phyloP scores from a whole-genome alignment of 2,797 vertebrate species.

The Tadarida brasiliensis region DNA sequence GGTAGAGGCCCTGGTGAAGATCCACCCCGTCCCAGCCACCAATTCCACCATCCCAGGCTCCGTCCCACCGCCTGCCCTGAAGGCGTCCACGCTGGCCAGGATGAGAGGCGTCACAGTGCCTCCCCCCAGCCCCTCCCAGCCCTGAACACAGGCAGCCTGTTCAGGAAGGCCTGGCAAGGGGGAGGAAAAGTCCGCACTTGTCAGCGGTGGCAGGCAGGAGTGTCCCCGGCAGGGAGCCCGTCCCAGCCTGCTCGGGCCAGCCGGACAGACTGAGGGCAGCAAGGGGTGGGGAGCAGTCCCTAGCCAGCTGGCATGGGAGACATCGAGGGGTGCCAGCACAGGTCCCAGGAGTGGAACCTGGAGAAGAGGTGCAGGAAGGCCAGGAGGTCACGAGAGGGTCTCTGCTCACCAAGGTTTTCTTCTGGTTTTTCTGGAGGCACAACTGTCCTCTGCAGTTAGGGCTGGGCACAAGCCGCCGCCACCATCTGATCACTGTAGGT shows the following conservation, averaged over 20 bases:
- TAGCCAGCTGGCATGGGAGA: slow-evolving; percentile 58
- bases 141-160: slow-evolving; percentile 80
- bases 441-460: not conserved
- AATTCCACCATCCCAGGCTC: slow-evolving; percentile 51
- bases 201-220: slow-evolving; percentile 63
- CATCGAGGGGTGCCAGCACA: not conserved
- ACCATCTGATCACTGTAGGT: fast-evolving
- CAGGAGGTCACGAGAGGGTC: slow-evolving; percentile 33
- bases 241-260: slow-evolving; percentile 66
- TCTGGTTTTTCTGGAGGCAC: not conserved
- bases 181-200: slow-evolving; percentile 74
- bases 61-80: slow-evolving; percentile 61
- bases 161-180: slow-evolving; percentile 68
- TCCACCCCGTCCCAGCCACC: slow-evolving; percentile 9
- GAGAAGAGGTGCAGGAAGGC: slow-evolving; percentile 61
- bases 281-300: slow-evolving; percentile 25
- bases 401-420: not conserved
- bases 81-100: slow-evolving; percentile 62
- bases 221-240: slow-evolving; percentile 52
- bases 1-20: slow-evolving; percentile 43
- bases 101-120: slow-evolving; percentile 69
- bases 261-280: slow-evolving; percentile 62
- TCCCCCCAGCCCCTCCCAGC: slow-evolving; percentile 52
- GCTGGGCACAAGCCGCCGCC: not conserved
- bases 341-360: slow-evolving; percentile 51